Evolutionary conservation across 2,113 vertebrate genomes (phyloP).

Genomic region (Burhinus oedicnemus): DNA sequence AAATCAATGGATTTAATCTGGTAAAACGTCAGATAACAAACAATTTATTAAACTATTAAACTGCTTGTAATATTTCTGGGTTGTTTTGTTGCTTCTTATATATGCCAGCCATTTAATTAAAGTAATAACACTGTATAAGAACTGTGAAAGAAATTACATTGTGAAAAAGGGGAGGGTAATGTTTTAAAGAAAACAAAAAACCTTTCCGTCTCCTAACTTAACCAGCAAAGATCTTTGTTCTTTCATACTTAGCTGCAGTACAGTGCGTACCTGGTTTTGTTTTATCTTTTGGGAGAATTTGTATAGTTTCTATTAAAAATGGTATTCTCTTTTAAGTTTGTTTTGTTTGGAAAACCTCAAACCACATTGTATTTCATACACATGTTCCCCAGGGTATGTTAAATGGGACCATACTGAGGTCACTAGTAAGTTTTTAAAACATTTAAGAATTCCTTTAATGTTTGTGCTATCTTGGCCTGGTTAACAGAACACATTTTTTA

Average conservation of each 20-base stretch:
- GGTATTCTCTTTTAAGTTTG: slow-evolving; percentile 72
- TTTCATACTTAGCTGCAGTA: not conserved
- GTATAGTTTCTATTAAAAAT: slow-evolving; percentile 71
- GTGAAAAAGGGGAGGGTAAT: not conserved
- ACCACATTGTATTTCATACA: slow-evolving; percentile 69
- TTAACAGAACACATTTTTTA: slow-evolving; percentile 65
- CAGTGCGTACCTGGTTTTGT: slow-evolving; percentile 54
- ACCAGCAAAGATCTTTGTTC: slow-evolving; percentile 4
- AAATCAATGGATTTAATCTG: not conserved
- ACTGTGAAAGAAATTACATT: not conserved
- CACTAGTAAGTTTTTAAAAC: slow-evolving; percentile 68
- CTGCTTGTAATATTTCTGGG: not conserved
- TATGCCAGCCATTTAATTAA: not conserved
- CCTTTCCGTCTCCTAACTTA: not conserved
- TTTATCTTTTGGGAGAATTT: slow-evolving; percentile 52
- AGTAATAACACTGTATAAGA: not conserved
- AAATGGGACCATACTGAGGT: slow-evolving; percentile 76
- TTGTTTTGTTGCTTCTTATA: not conserved
- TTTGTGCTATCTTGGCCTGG: slow-evolving; percentile 66
- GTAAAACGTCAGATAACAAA: not conserved
- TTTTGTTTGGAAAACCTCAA: slow-evolving; percentile 75
- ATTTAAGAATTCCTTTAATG: slow-evolving; percentile 77
- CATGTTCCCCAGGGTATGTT: slow-evolving; percentile 65
- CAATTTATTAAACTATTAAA: not conserved
- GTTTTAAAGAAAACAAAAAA: not conserved